Base-by-base conservation (phyloP, 1,140 invertebrate species). In the Nilaparvata lugens region DNA sequence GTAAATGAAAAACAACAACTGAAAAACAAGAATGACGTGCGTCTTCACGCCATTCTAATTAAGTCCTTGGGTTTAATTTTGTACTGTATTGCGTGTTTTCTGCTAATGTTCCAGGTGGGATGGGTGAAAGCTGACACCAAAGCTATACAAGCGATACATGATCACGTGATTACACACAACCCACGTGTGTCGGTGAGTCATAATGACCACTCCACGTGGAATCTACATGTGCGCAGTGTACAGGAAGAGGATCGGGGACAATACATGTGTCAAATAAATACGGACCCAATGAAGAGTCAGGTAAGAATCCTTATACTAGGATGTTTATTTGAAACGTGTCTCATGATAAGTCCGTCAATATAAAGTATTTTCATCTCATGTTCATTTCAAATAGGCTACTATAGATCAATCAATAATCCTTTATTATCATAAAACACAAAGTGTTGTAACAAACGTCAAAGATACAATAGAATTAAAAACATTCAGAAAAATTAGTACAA, bases 261-360 rank as follows among this genome's bases (percentile, higher is more conserved):
- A 68, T 91, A 91, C 70, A 94, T 93, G 88, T 95, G 92, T 76
- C 93, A 95, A 80, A 86, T 95, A 68, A 93, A 95, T 73, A 92
- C 93, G 61, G 87, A 94, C 74, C 91, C 92, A 14, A 93, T 95
- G 89, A 91, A 91, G 76, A 90, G 87, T 78, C 89, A 92, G 83
- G 89, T 92, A 72, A 82, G 74, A 14, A n/a, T 7, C 24, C 2
- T 28, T 28, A 7, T 28, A 28, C 25, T 28, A n/a, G n/a, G n/a
- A n/a, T n/a, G n/a, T n/a, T n/a, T n/a, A n/a, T n/a, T n/a, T n/a
- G n/a, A n/a, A n/a, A n/a, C n/a, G n/a, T n/a, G n/a, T n/a, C n/a
- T n/a, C n/a, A n/a, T n/a, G n/a, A n/a, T n/a, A n/a, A n/a, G n/a
- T n/a, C n/a, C n/a, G n/a, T n/a, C n/a, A n/a, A n/a, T n/a, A n/a